Percentiles rank a stretch among this genome's conserved stretches.
Conservation (phyloP, 1,140 invertebrate species). For the Caerostris darwini region DNA sequence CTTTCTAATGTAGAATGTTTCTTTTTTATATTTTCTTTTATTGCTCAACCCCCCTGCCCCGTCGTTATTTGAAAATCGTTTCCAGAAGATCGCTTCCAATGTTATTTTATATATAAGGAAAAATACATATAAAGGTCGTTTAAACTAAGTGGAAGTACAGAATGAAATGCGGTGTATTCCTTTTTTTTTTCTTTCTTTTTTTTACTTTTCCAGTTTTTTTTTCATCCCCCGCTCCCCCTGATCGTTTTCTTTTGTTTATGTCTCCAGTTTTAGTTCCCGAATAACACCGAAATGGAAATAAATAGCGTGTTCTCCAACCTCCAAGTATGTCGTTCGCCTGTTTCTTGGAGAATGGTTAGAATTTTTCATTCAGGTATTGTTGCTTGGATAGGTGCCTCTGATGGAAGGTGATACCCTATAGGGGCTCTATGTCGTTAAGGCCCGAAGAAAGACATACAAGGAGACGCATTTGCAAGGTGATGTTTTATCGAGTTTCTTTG, state of each 20-base stretch:
- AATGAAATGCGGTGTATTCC: conserved; percentile 42
- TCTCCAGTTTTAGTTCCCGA: neutral
- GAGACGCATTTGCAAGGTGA: neutral
- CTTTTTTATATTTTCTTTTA: neutral
- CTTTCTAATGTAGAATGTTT: neutral
- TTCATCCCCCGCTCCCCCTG: neutral
- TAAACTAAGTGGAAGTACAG: conserved; percentile 32
- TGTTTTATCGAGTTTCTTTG: conserved; percentile 1
- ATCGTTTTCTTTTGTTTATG: conserved; percentile 20
- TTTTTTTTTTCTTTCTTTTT: neutral
- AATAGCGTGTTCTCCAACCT: conserved; percentile 3
- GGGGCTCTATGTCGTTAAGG: conserved; percentile 4
- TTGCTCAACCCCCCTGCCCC: neutral
- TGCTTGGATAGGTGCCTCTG: neutral
- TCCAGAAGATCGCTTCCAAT: neutral
- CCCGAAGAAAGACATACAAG: neutral
- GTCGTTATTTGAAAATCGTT: neutral
- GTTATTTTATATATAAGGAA: neutral
- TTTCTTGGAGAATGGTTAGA: neutral
- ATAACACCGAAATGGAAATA: conserved; percentile 15
- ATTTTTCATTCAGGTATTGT: conserved; percentile 26
- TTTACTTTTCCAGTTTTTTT: neutral
- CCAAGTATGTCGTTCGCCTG: neutral
- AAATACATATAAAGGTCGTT: conserved; percentile 44
- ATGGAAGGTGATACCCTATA: conserved; percentile 9